Conservation (phyloP, 2,888 invertebrate genomes). For the Choristoneura rosaceana region DNA sequence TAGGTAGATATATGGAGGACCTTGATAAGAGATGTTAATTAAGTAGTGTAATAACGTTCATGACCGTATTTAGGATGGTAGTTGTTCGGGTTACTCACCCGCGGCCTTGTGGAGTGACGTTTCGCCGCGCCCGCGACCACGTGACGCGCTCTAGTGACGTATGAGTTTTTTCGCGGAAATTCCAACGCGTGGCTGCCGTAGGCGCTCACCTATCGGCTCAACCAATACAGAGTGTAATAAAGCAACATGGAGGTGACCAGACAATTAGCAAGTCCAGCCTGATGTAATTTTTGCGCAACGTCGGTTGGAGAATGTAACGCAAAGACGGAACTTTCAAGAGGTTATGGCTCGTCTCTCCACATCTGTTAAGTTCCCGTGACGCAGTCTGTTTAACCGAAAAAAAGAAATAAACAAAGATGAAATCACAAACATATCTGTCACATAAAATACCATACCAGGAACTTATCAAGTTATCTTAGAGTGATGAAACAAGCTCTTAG, state of each 20-base stretch:
- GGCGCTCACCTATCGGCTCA: constrained; percentile 44
- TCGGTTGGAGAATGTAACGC: not conserved
- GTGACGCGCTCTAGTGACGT: constrained; percentile 71
- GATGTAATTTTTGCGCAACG: constrained; percentile 17
- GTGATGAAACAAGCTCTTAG: no score
- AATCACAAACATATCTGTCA: no score
- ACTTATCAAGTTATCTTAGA: no score
- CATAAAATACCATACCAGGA: no score
- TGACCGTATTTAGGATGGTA: constrained; percentile 54
- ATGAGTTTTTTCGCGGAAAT: constrained; percentile 81
- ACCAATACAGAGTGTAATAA: constrained; percentile 40
- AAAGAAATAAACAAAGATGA: no score
- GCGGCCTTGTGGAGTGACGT: constrained; percentile 77
- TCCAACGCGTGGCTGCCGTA: constrained; percentile 71
- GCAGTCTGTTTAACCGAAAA: no score
- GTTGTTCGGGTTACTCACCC: constrained; percentile 46
- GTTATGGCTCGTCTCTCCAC: not conserved
- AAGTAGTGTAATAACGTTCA: constrained; percentile 41
- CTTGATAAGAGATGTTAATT: constrained; percentile 21
- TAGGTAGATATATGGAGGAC: not conserved
- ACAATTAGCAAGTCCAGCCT: constrained; percentile 27
- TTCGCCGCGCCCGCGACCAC: constrained; percentile 57
- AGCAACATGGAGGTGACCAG: constrained; percentile 27
- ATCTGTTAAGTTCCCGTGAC: no score
- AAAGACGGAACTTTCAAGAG: constrained; percentile 9